Base-by-base conservation (phyloP, 2,888 invertebrate species). In the Hermaeophaga mercurialis region DNA sequence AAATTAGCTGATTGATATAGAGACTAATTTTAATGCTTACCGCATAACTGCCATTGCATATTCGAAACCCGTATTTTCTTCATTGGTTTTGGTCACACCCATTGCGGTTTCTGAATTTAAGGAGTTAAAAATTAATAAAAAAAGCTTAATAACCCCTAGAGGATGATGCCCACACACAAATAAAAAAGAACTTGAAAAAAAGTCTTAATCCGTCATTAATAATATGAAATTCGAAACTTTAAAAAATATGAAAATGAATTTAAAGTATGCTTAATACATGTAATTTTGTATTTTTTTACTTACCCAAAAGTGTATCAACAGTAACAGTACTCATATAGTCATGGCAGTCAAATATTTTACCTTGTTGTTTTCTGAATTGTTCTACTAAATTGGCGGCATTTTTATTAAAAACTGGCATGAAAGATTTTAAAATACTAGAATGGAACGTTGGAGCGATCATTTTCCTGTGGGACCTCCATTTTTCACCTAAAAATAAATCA, bases 21-120 rank as follows among this genome's bases (percentile, higher is more conserved):
- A n/a, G n/a, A n/a, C n/a, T n/a, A n/a, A n/a, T n/a, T n/a, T n/a
- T n/a, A n/a, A n/a, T n/a, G n/a, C 77, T 75, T 70, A 82, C 82
- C 81, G 80, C 82, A 83, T 83, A 1, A 83, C 82, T 36, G 83
- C 82, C 70, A 79, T 75, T 1, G 82, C 82, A 59, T 83, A 83
- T 41, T 81, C 80, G 54, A 76, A 80, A 50, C 82, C 81, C 57
- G 77, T 78, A 48, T 79, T 78, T 49, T 80, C 76, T 54, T 80
- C 79, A 1, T 77, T 72, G 9, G 73, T 74, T 33, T 75, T 77
- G 45, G 74, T 78, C 3, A 82, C 77, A 8, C 83, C 83, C 83
- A 83, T 83, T 0, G 81, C 83, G 22, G 83, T 83, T 73, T 81
- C 82, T 79, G 59, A 14, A 66, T n/a, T n/a, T n/a, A n/a, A n/a